Base-by-base conservation (phyloP, 1,140 invertebrate genomes). In the Hypothenemus hampei region DNA sequence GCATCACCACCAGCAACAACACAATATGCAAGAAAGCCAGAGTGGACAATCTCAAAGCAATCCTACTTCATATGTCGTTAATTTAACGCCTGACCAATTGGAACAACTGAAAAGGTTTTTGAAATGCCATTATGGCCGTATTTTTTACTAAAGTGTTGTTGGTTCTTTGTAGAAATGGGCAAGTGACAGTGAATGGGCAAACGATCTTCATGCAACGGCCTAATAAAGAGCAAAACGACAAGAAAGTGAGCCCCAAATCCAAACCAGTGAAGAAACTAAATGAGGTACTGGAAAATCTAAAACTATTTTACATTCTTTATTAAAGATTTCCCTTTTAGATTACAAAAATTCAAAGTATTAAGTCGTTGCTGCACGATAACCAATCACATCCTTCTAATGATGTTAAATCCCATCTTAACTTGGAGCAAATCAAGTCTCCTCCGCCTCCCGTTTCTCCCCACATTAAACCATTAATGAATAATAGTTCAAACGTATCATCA, bases 181-280 rank as follows among this genome's bases (percentile, higher is more conserved):
- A 72, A 37, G 49, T 72, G 31, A 72, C 69, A n/a, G 69, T 72
- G 5, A 72, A 72, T 43, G 70, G 70, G 7, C 70, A 72, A 47
- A 72, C 70, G 0, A 70, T 72, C 15, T 72, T 69, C 47, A 72
- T 72, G 70, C 70, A 70, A 39, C 50, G 70, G n/a, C 61, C 67
- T 24, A 65, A 65, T 36, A 63, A 61, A 36, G 60, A 62, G 6
- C 59, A 64, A 22, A 58, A 31, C 16, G 68, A 70, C 29, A 67
- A 68, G 49, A 70, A 70, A 53, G 35, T 67, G 11, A 67, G 67
- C 13, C 69, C 69, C 1, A 71, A 71, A 57, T 65, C 63, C 19
- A 70, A 69, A 44, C 65, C 68, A 7, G 52, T 69, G 3, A 66
- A 66, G 33, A 65, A 62, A 40, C 45, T 63, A 16, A 58, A 41